Base-by-base conservation (phyloP, 2,113 vertebrate species). In the Microtus richardsoni region DNA sequence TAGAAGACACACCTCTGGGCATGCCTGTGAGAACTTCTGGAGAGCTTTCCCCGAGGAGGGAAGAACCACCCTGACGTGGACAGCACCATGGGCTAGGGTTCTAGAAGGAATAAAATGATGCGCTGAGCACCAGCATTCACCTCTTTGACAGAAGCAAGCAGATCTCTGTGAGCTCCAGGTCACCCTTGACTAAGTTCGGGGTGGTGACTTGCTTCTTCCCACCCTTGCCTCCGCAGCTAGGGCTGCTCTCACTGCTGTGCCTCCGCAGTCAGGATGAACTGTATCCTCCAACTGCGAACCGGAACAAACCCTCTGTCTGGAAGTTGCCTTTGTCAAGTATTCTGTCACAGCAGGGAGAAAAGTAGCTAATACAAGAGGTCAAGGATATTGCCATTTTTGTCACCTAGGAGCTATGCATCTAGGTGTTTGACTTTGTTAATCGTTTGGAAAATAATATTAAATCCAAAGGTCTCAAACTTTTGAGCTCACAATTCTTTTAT, bases 391-490 rank as follows among this genome's bases (percentile, higher is more conserved):
- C 28, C 28, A 41, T 9, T 86, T 70, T 52, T n/a, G 39, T 49
- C 36, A 88, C 47, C 17, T 14, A 84, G 33, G 74, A 36, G 22
- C 16, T 60, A 77, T 49, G 52, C 33, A 90, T 64, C 41, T 66
- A 92, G 12, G 41, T 95, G 49, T 58, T 52, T 74, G 44, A 54
- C 17, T 88, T 93, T 66, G 77, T 39, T 92, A 86, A 95, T 39
- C 60, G n/a, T 80, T 70, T 89, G 88, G 85, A 88, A 95, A 80
- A 85, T n/a, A 22, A 79, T 77, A 75, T 73, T 88, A 84, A 91
- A 85, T 87, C 84, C 54, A 84, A 89, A 68, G 17, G 17, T 94
- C 52, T 93, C 80, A 92, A 77, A 89, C 17, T 28, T 94, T 86
- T 88, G 47, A 83, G 88, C 12, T 79, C 86, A 91, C 64, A 95